phyloP scores from a whole-genome alignment of 2,113 vertebrate genomes.

The Pogona vitticeps region DNA sequence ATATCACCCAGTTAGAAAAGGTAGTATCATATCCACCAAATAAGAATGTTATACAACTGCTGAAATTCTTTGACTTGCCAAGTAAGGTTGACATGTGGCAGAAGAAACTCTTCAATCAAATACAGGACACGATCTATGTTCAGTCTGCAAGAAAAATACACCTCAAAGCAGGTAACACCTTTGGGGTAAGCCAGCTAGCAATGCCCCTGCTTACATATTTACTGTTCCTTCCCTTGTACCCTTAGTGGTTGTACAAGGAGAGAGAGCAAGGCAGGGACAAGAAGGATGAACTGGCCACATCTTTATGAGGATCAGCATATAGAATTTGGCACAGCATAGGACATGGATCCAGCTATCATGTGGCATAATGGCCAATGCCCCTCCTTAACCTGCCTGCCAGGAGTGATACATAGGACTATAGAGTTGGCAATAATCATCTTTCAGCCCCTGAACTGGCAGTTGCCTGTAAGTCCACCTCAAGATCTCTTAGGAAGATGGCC shows the following conservation, averaged over 20 bases:
- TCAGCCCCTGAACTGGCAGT: no score
- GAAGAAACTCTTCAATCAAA: slow-evolving; percentile 68
- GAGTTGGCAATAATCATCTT: no score
- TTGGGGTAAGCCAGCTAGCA: background rate
- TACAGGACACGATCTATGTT: slow-evolving; percentile 24
- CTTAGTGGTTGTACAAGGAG: background rate
- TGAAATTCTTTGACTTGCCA: slow-evolving; percentile 58
- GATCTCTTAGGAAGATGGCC: no score
- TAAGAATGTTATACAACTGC: slow-evolving; percentile 43
- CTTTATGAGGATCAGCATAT: background rate
- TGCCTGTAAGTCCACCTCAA: no score
- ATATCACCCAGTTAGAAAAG: slow-evolving; percentile 46
- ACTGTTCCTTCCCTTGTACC: background rate
- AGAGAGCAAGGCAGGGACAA: no score
- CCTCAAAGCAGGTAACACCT: slow-evolving; percentile 65
- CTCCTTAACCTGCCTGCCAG: no score
- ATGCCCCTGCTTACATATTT: background rate
- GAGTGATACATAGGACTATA: no score
- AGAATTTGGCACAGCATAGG: no score
- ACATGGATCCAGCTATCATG: no score
- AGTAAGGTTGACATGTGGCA: slow-evolving; percentile 43
- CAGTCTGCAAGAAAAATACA: slow-evolving; percentile 11
- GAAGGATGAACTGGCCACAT: background rate
- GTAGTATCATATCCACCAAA: slow-evolving; percentile 63
- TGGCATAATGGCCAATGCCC: no score